A percentile compares a stretch with the other conserved stretches of the same genome.
Conservation (phyloP, 2,888 invertebrate genomes). For the Eustalomyia histrio region DNA sequence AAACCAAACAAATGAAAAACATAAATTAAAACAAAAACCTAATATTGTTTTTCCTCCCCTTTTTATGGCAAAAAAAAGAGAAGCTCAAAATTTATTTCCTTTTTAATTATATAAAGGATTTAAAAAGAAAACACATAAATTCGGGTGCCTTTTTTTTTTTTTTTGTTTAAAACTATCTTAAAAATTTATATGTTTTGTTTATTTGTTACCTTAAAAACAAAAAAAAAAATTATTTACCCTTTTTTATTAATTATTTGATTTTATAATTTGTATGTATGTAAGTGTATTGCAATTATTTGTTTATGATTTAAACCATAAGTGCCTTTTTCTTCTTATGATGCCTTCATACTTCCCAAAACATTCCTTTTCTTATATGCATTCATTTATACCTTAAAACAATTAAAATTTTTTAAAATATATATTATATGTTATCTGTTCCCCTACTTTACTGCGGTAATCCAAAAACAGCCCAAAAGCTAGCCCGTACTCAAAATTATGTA, state of each 20-base stretch:
- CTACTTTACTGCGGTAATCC: too few species aligned
- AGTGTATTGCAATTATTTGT: conserved; percentile 39
- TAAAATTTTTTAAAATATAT: conserved; percentile 16
- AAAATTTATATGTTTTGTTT: conserved; percentile 26
- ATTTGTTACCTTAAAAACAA: conserved; percentile 15
- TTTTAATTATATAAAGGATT: background rate
- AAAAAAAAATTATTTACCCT: conserved; percentile 11
- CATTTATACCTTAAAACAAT: conserved; percentile 24
- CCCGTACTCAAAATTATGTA: too few species aligned
- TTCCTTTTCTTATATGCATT: conserved; percentile 38
- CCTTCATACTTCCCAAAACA: conserved; percentile 57
- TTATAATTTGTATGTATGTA: conserved; percentile 33
- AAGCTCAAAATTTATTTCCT: conserved; percentile 27
- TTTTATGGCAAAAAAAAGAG: conserved; percentile 6
- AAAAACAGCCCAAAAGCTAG: too few species aligned
- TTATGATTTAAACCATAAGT: conserved; percentile 28
- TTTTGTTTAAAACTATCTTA: too few species aligned
- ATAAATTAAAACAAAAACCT: conserved; percentile 51
- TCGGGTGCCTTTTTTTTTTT: conserved; percentile 46
- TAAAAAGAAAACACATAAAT: conserved; percentile 3
- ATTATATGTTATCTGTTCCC: conserved; percentile 31
- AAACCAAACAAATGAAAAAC: conserved; percentile 62
- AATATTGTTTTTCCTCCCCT: conserved; percentile 15
- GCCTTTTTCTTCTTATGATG: conserved; percentile 28
- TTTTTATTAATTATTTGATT: conserved; percentile 23